Percentiles rank a stretch among this genome's conserved stretches.
Evolutionary conservation across 1,140 invertebrate species (phyloP).

Genomic region (Cotesia chilonis): DNA sequence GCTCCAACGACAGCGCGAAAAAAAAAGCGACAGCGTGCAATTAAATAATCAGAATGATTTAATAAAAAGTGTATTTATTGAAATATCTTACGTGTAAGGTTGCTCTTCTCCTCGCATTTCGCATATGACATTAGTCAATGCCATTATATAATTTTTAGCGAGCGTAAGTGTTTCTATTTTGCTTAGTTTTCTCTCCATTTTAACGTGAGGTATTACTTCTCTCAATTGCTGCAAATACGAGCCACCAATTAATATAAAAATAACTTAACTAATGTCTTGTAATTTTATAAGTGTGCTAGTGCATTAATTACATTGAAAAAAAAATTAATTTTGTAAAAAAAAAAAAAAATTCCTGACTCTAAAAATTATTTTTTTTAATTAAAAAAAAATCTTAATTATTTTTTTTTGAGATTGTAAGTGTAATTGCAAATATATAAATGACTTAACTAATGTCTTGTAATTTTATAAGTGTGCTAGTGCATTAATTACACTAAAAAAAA

Average conservation of each 20-base stretch:
- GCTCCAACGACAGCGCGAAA: neutral
- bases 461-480: too few species aligned
- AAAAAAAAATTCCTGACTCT: too few species aligned
- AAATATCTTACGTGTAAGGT: constrained; percentile 68
- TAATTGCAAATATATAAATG: neutral
- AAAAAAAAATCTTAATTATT: constrained; percentile 2
- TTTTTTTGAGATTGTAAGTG: neutral
- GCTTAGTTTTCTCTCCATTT: constrained; percentile 83
- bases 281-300: too few species aligned
- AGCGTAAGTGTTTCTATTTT: constrained; percentile 89
- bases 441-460: neutral
- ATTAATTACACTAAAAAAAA: too few species aligned
- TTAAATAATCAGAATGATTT: neutral
- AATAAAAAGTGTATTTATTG: neutral
- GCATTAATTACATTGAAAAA: too few species aligned
- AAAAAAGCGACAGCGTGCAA: neutral
- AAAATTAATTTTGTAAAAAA: too few species aligned
- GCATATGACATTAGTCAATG: constrained; percentile 86
- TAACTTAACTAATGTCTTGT: neutral
- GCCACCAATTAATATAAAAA: constrained; percentile 4
- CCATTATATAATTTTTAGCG: constrained; percentile 91
- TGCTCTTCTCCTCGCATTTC: constrained; percentile 77
- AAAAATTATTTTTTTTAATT: too few species aligned
- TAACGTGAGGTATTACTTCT: constrained; percentile 88
- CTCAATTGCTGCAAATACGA: constrained; percentile 71